A percentile compares a stretch with the other conserved stretches of the same genome.
These are phyloP conservation scores for Ataeniobius toweri DNA, from an alignment of 2,797 vertebrate genomes.

Conservation along the genomic window DNA sequence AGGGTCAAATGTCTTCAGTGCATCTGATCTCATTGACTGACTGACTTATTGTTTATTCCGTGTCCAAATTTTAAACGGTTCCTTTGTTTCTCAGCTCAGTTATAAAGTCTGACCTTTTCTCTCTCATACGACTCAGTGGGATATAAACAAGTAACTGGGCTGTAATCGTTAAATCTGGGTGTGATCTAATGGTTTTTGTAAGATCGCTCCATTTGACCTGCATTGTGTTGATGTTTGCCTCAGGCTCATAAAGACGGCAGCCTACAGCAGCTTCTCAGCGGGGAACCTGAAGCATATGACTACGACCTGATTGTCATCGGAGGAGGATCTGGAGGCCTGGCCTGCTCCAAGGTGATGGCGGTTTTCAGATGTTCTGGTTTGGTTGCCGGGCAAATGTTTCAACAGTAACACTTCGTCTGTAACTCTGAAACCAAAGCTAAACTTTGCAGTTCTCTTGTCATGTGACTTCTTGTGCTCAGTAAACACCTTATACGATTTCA, in stretches of 20 bases:
- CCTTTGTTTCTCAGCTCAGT: not conserved
- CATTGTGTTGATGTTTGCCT: not conserved
- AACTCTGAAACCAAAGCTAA: constrained; percentile 11
- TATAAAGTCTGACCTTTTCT: not conserved
- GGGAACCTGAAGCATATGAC: constrained; percentile 79
- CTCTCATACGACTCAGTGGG: not conserved
- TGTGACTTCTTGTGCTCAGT: not conserved
- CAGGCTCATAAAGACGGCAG: constrained; percentile 90
- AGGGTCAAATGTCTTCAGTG: not conserved
- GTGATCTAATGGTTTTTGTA: not conserved
- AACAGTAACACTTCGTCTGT: not conserved
- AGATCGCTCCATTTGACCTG: not conserved
- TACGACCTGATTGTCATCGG: constrained; percentile 95
- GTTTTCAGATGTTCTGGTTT: not conserved
- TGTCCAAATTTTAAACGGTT: not conserved
- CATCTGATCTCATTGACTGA: not conserved
- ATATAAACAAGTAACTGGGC: not conserved
- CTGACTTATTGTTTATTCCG: not conserved
- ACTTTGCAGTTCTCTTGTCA: not conserved
- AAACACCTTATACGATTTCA: not conserved
- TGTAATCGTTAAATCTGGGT: not conserved
- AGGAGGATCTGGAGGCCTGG: constrained; percentile 94
- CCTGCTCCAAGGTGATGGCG: constrained; percentile 92
- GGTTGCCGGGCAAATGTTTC: too few species aligned
- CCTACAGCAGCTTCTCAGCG: constrained; percentile 86